Conservation (phyloP, 2,888 invertebrate species). For the Chymomyza caudatula region DNA sequence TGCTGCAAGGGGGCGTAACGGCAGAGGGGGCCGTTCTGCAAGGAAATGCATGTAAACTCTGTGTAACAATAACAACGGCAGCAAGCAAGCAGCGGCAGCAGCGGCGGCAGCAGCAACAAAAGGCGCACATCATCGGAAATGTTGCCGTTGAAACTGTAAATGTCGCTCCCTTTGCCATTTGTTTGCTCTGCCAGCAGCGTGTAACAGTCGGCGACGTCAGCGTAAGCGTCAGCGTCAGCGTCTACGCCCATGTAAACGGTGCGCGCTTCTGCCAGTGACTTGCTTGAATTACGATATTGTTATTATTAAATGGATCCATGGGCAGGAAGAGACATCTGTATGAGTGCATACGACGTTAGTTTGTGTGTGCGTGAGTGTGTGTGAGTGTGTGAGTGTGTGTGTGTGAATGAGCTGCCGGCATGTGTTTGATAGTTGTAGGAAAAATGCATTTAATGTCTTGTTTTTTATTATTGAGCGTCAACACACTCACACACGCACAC, state of each 20-base stretch:
- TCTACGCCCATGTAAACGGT: constrained; percentile 10
- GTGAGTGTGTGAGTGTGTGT: constrained; percentile 12
- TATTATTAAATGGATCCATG: constrained; percentile 74
- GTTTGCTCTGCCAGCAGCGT: constrained; percentile 42
- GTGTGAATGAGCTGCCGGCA: constrained; percentile 39
- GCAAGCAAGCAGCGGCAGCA: not conserved
- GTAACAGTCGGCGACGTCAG: constrained; percentile 10
- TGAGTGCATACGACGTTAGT: not conserved
- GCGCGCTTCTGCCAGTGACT: constrained; percentile 56
- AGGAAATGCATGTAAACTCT: constrained; percentile 59
- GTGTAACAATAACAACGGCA: constrained; percentile 65
- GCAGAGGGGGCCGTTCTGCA: constrained; percentile 24
- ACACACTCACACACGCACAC: not conserved
- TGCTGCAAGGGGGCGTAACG: not conserved
- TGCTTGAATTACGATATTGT: constrained; percentile 75
- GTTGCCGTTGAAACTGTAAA: constrained; percentile 77
- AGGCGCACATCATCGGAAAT: constrained; percentile 72
- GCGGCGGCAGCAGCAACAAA: constrained; percentile 41
- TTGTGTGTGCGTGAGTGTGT: constrained; percentile 27
- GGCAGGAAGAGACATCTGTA: not conserved
- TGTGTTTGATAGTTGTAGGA: constrained; percentile 62
- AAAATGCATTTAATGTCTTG: constrained; percentile 64
- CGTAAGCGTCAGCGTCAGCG: constrained; percentile 9
- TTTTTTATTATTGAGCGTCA: constrained; percentile 35
- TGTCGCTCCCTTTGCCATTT: constrained; percentile 58